phyloP scores from a whole-genome alignment of 2,797 vertebrate genomes.

The Lagocephalus sceleratus region DNA sequence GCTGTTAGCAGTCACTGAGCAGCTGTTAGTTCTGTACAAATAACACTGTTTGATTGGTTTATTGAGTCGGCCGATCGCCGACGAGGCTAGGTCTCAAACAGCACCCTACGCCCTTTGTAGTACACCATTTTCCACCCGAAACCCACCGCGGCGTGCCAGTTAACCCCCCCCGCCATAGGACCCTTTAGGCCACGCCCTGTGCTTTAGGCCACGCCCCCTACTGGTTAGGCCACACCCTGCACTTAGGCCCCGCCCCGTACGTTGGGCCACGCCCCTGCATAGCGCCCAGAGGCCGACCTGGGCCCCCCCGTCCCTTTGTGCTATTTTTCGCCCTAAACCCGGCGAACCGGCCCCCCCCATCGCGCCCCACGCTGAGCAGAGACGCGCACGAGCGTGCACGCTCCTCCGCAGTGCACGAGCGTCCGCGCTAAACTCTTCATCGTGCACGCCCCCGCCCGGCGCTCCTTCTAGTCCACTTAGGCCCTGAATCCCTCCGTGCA shows the following conservation, averaged over 20 bases:
- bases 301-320: conserved; percentile 6
- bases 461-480: neutral
- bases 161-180: no score
- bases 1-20: conserved; percentile 74
- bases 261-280: neutral
- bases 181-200: no score
- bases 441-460: neutral
- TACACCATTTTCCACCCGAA: conserved; percentile 19
- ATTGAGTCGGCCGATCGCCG: conserved; percentile 43
- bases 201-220: neutral
- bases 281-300: conserved; percentile 3
- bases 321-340: conserved; percentile 11
- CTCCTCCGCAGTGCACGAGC: neutral
- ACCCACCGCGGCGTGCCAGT: neutral
- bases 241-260: neutral
- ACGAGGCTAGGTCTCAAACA: conserved; percentile 56
- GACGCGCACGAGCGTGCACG: neutral
- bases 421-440: neutral
- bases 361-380: conserved; percentile 3
- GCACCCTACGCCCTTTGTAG: conserved; percentile 46
- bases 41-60: conserved; percentile 61
- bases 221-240: no score
- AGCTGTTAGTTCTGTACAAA: conserved; percentile 73
- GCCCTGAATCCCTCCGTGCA: conserved; percentile 16
- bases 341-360: conserved; percentile 4